Base-by-base conservation (phyloP, 2,888 invertebrate species). In the Lycophotia porphyrea region DNA sequence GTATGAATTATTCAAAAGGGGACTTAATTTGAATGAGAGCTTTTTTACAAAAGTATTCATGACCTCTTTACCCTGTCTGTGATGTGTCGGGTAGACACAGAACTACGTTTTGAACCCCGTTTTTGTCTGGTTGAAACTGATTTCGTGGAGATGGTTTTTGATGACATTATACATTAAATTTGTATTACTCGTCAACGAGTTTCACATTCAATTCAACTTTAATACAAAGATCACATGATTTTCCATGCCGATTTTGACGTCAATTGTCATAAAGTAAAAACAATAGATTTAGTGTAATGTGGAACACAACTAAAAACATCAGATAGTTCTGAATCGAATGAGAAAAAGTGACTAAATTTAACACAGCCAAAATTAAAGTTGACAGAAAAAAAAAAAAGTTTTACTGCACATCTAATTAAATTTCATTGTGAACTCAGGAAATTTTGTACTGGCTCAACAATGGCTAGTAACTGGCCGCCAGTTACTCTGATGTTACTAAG, bases 11-110 rank as follows among this genome's bases (percentile, higher is more conserved):
- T 88, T 87, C 88, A 87, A 49, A 24, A 69, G 44, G 76, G 76
- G 77, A 76, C 88, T 87, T 88, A 88, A 88, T 88, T 87, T 88
- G 88, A 85, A 85, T 85, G 88, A 87, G 88, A 80, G 88, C 55
- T 85, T 87, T 86, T 84, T 87, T 87, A 84, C 82, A 84, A 81
- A 82, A 66, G 87, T 84, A 88, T 88, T 84, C 87, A 84, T 77
- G 82, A 80, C 78, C 84, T 86, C 64, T 72, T 87, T 81, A 55
- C 64, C 66, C 66, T 77, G 70, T 78, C 71, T 74, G 73, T 76
- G 75, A 73, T 55, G 66, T 72, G 74, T 63, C 36, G 63, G 27
- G 34, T 60, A 60, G 21, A 60, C 11, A 61, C 34, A 60, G 65
- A 61, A 77, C 69, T 74, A 67, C 42, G 63, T 9, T 9, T 31